Percentiles rank a stretch among this genome's conserved stretches.
phyloP scores from a whole-genome alignment of 2,888 invertebrate species.

The Clusia tigrina region DNA sequence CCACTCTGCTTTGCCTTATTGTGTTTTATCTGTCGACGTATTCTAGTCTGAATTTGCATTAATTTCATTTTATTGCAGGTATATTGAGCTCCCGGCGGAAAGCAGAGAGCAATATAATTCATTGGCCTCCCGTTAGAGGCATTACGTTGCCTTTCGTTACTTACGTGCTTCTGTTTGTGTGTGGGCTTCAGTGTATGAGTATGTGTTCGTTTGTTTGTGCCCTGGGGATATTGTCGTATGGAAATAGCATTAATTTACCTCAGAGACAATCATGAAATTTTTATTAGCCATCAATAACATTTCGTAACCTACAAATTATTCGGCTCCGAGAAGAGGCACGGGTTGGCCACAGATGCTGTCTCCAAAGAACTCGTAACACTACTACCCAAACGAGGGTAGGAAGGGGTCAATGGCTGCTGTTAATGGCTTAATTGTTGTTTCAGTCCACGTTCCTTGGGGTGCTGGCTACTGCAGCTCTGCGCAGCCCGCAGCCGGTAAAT shows the following conservation, averaged over 20 bases:
- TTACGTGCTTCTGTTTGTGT: not conserved
- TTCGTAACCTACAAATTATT: constrained; percentile 46
- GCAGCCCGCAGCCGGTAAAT: no score
- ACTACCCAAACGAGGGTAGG: no score
- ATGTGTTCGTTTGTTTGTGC: not conserved
- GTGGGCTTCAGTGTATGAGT: no score
- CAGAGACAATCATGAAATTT: constrained; percentile 45
- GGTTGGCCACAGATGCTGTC: no score
- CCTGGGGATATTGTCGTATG: not conserved
- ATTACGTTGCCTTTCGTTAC: no score
- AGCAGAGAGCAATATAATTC: constrained; percentile 1
- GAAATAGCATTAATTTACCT: constrained; percentile 14
- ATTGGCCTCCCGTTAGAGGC: not conserved
- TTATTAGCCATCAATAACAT: constrained; percentile 50
- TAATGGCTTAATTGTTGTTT: no score
- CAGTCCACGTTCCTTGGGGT: no score
- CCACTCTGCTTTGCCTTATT: constrained; percentile 2
- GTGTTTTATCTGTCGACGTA: constrained; percentile 16
- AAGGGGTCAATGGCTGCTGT: no score
- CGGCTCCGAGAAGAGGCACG: not conserved
- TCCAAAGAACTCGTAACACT: no score
- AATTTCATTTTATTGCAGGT: constrained; percentile 9
- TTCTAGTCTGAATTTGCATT: constrained; percentile 25
- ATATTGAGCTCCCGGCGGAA: not conserved
- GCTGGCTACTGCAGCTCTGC: no score